A percentile compares a stretch with the other conserved stretches of the same genome.
phyloP scores from a whole-genome alignment of 1,140 invertebrate species.

The Drosophila arawakana region DNA sequence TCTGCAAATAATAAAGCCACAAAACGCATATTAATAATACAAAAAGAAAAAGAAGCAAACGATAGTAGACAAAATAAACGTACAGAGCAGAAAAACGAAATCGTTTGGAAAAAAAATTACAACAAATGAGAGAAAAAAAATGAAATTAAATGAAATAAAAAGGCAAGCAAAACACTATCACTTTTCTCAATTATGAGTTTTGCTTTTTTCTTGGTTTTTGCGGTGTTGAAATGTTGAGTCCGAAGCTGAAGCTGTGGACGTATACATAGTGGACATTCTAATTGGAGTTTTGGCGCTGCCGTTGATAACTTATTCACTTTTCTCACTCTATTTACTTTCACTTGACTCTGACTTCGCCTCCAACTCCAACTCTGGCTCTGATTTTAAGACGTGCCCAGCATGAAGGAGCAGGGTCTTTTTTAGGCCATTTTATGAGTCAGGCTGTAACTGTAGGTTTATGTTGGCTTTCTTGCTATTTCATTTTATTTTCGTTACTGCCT shows the following conservation, averaged over 20 bases:
- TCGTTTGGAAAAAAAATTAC: constrained; percentile 48
- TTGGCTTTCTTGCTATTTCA: constrained; percentile 52
- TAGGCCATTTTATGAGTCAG: constrained; percentile 7
- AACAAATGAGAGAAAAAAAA: constrained; percentile 34
- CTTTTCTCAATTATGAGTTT: constrained; percentile 73
- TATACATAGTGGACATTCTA: constrained; percentile 62
- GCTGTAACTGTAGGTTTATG: constrained; percentile 24
- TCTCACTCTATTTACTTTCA: constrained; percentile 66
- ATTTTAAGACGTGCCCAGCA: constrained; percentile 50
- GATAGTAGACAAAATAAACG: constrained; percentile 10
- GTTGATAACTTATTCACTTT: constrained; percentile 55
- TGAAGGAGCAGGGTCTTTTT: constrained; percentile 13
- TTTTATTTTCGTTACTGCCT: constrained; percentile 61
- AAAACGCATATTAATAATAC: constrained; percentile 57
- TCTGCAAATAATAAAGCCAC: constrained; percentile 75
- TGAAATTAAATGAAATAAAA: constrained; percentile 49
- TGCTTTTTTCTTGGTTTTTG: constrained; percentile 42
- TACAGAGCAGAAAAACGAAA: constrained; percentile 65
- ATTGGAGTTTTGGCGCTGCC: constrained; percentile 54
- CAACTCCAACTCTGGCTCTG: constrained; percentile 8
- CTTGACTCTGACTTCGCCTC: constrained; percentile 41
- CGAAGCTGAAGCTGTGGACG: constrained; percentile 1
- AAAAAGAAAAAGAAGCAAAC: constrained; percentile 9
- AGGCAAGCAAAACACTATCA: constrained; percentile 69
- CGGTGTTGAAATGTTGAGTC: constrained; percentile 17